These are phyloP conservation scores for Neolamprologus ventralis DNA, from an alignment of 2,113 vertebrate species.

Conservation along the genomic window DNA sequence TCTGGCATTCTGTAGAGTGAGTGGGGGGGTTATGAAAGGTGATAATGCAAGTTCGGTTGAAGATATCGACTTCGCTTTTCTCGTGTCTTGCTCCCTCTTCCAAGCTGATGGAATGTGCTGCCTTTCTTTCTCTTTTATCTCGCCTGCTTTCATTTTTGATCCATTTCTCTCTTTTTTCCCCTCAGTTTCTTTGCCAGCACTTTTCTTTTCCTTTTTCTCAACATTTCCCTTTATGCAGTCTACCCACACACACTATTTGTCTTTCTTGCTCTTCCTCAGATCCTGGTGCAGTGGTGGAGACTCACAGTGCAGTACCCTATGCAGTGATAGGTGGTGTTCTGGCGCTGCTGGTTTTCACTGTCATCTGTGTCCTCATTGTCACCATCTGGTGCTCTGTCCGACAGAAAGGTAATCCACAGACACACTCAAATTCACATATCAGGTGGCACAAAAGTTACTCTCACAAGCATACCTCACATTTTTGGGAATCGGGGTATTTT, in stretches of 20 bases:
- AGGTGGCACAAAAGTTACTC: not conserved
- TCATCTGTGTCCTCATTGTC: slow-evolving; percentile 87
- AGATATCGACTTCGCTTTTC: slow-evolving; percentile 37
- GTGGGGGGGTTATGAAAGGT: slow-evolving; percentile 36
- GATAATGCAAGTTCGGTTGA: slow-evolving; percentile 47
- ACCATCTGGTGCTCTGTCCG: slow-evolving; percentile 91
- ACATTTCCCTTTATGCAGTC: not conserved
- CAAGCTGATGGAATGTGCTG: not conserved
- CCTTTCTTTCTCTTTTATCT: slow-evolving; percentile 4
- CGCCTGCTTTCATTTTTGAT: not conserved
- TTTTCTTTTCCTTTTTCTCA: not conserved
- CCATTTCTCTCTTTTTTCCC: not conserved
- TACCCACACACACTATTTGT: not conserved
- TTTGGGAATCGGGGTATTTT: not conserved
- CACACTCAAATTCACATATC: not conserved
- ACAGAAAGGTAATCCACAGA: slow-evolving; percentile 80
- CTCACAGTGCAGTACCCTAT: slow-evolving; percentile 86
- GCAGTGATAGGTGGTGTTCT: slow-evolving; percentile 85
- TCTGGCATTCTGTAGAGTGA: not conserved
- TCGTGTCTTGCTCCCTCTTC: not conserved
- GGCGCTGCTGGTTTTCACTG: slow-evolving; percentile 85
- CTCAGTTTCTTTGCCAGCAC: not conserved
- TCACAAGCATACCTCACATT: not conserved
- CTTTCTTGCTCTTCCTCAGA: slow-evolving; percentile 61
- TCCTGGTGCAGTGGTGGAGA: slow-evolving; percentile 84